Evolutionary conservation across 2,888 invertebrate genomes (phyloP).

Genomic region (Bellardia pandia): DNA sequence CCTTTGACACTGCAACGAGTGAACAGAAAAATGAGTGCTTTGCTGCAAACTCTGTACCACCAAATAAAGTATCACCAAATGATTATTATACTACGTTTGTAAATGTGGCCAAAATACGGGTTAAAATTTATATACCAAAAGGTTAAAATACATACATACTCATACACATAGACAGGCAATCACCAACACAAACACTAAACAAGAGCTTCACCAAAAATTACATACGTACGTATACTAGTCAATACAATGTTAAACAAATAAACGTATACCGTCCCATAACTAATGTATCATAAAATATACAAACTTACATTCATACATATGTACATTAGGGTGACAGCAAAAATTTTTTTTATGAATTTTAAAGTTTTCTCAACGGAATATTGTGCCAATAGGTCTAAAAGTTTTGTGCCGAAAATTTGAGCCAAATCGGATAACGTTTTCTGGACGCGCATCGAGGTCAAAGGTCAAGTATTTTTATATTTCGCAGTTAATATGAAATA

Average conservation of each 20-base stretch:
- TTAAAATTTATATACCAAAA: conserved; percentile 60
- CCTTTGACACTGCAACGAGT: conserved; percentile 72
- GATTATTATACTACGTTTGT: conserved; percentile 46
- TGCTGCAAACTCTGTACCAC: conserved; percentile 32
- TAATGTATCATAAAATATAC: conserved; percentile 47
- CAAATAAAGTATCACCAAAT: conserved; percentile 62
- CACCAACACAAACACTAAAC: neutral
- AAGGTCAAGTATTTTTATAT: too few relatives aligned
- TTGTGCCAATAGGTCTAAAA: too few relatives aligned
- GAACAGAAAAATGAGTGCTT: conserved; percentile 11
- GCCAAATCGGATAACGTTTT: too few relatives aligned
- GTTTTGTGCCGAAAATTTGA: too few relatives aligned
- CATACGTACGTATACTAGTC: neutral
- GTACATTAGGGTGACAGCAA: too few relatives aligned
- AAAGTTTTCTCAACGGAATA: too few relatives aligned
- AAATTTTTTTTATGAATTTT: too few relatives aligned
- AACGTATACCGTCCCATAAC: conserved; percentile 42
- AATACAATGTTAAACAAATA: conserved; percentile 47
- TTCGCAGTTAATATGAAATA: too few relatives aligned
- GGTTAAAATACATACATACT: conserved; percentile 34
- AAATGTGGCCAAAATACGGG: conserved; percentile 48
- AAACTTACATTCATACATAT: neutral
- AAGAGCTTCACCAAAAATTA: conserved; percentile 26
- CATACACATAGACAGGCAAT: neutral
- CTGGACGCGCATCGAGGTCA: too few relatives aligned